Conservation (phyloP, 1,140 invertebrate species). For the Antheraea pernyi region DNA sequence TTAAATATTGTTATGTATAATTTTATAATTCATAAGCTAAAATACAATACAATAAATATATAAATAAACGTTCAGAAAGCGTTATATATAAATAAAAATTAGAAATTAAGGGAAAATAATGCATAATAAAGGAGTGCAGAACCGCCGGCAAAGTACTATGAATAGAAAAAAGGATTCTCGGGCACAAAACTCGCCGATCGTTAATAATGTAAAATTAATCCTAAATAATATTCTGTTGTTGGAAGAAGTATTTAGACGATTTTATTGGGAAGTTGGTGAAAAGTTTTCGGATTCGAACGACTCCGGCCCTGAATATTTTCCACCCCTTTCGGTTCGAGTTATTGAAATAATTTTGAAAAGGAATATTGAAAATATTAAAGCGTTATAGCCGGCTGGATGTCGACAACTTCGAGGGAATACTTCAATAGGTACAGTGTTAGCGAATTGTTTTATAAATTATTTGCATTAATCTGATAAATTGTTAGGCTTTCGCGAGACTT, state of each 20-base stretch:
- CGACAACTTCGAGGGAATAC: not conserved
- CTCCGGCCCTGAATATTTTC: not conserved
- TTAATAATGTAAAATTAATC: not conserved
- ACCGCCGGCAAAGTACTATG: no score
- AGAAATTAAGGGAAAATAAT: no score
- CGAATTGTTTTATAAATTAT: conserved; percentile 4
- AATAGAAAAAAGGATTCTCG: no score
- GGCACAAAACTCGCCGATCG: not conserved
- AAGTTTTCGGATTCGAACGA: not conserved
- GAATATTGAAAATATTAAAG: not conserved
- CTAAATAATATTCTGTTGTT: not conserved
- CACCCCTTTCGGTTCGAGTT: not conserved
- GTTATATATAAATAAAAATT: no score
- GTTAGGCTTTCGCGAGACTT: not conserved
- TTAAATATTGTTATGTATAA: no score
- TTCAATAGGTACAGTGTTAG: not conserved
- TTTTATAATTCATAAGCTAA: no score
- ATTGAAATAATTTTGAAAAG: conserved; percentile 3
- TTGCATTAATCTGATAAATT: not conserved
- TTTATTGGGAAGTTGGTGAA: not conserved
- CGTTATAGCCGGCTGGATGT: not conserved
- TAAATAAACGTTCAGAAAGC: no score
- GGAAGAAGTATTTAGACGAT: not conserved
- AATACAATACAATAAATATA: no score
- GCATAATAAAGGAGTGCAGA: no score